Evolutionary conservation across 1,140 invertebrate genomes (phyloP), one percentile per base, ranked within the genome.

Genomic region (Brachionus sp.): DNA sequence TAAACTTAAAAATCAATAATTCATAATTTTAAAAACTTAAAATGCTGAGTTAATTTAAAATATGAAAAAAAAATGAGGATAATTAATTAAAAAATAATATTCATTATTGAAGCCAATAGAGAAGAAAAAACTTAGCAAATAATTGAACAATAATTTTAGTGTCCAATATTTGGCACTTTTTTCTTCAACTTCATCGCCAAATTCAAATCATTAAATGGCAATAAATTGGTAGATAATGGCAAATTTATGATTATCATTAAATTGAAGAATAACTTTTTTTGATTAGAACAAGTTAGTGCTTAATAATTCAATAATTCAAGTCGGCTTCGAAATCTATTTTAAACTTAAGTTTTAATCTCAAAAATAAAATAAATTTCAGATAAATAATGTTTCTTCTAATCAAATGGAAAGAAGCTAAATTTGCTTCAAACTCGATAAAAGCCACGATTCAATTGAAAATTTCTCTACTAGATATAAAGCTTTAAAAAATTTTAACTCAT

Each of bases 111-210:
- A 70, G 33, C 66, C n/a, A 39, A 39, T 19, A 66, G 33, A 33
- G 33, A 66, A 33, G 33, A 66, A 66, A 66, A 66, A 66, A 13
- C 25, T 37, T 19, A 19, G 35, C 37, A 70, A 70, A 19, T 70
- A 70, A 70, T 70, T 70, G 37, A 70, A 70, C 37, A 70, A 70
- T 70, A 42, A 70, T 70, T 35, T 70, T 70, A n/a, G 13, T 70
- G 66, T 70, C 66, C 66, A 70, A 70, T 10, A 70, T 16, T 42
- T 23, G 33, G 66, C 3, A 16, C 29, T 39, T 39, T 39, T 39
- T 70, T 19, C 37, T 70, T n/a, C 7, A 39, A 9, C 37, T 39
- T 39, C 50, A 19, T 57, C 50, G 19, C 50, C n/a, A 9, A 53
- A 57, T 57, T 57, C 19, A 57, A 57, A 57, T 57, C 50, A 57